Evolutionary conservation across 2,888 invertebrate species (phyloP).

Genomic region (Isoperla grammatica): DNA sequence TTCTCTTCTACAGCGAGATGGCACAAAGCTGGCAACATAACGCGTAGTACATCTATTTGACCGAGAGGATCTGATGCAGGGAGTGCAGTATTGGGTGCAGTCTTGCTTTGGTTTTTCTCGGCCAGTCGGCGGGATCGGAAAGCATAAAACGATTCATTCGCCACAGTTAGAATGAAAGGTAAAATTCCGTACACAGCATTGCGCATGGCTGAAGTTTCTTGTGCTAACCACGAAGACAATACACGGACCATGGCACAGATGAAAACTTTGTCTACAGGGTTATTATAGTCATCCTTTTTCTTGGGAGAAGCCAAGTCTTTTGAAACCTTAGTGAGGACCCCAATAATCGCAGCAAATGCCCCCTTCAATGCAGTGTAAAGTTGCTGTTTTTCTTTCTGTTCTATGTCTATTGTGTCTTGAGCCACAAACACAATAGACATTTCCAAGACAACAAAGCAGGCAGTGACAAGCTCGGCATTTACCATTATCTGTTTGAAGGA

Average conservation of each 20-base stretch:
- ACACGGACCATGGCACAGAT: slow-evolving; percentile 81
- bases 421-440: slow-evolving; percentile 72
- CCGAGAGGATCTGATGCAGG: slow-evolving; percentile 50
- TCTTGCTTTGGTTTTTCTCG: slow-evolving; percentile 53
- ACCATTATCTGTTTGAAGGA: slow-evolving; percentile 66
- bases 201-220: slow-evolving; percentile 84
- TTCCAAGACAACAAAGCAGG: slow-evolving; percentile 78
- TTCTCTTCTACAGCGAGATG: slow-evolving; percentile 89
- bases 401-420: slow-evolving; percentile 74
- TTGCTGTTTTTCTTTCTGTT: slow-evolving; percentile 86
- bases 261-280: slow-evolving; percentile 61
- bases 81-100: slow-evolving; percentile 34
- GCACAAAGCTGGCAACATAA: slow-evolving; percentile 83
- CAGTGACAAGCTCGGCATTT: slow-evolving; percentile 71
- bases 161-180: slow-evolving; percentile 73
- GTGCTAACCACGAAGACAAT: slow-evolving; percentile 82
- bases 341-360: slow-evolving; percentile 76
- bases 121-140: slow-evolving; percentile 59
- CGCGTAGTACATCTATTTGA: slow-evolving; percentile 66
- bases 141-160: slow-evolving; percentile 78
- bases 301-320: slow-evolving; percentile 60
- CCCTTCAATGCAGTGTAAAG: slow-evolving; percentile 85
- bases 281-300: slow-evolving; percentile 51
- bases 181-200: slow-evolving; percentile 73
- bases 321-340: slow-evolving; percentile 64